Evolutionary conservation across 1,140 invertebrate species (phyloP).

Genomic region (Cherax destructor): DNA sequence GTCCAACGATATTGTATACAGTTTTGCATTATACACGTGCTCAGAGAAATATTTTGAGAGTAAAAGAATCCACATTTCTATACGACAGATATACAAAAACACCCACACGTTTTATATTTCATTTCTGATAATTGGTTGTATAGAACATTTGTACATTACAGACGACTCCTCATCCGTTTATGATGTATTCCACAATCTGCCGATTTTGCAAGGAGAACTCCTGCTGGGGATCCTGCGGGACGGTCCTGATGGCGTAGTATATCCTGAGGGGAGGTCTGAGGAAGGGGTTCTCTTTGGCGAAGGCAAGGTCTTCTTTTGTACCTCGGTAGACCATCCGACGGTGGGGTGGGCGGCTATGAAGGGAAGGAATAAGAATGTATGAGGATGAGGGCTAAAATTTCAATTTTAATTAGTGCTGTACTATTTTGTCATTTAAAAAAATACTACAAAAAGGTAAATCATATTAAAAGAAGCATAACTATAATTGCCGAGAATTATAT

Average conservation of each 20-base stretch:
- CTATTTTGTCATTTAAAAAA: too few relatives aligned
- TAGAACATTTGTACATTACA: too few relatives aligned
- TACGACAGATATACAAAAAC: neutral
- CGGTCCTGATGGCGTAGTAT: slow-evolving; percentile 47
- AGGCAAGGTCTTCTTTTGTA: slow-evolving; percentile 12
- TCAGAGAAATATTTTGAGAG: too few relatives aligned
- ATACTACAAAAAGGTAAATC: too few relatives aligned
- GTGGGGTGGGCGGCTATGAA: slow-evolving; percentile 29
- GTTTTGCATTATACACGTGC: too few relatives aligned
- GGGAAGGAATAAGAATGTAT: neutral
- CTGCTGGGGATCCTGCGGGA: slow-evolving; percentile 9
- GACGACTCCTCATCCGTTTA: neutral
- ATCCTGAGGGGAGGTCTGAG: slow-evolving; percentile 11
- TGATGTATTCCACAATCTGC: slow-evolving; percentile 19
- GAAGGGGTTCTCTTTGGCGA: slow-evolving; percentile 21
- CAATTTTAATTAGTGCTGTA: too few relatives aligned
- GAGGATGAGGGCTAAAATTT: too few relatives aligned
- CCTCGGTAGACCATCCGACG: slow-evolving; percentile 8
- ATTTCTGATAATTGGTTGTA: neutral
- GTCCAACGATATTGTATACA: too few relatives aligned
- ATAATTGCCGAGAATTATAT: too few relatives aligned
- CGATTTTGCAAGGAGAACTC: slow-evolving; percentile 41
- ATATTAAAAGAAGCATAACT: too few relatives aligned
- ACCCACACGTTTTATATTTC: neutral
- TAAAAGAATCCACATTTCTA: too few relatives aligned